A percentile compares a stretch with the other conserved stretches of the same genome.
These are phyloP conservation scores for Zophobas morio DNA, from an alignment of 1,140 invertebrate genomes.

Conservation along the genomic window DNA sequence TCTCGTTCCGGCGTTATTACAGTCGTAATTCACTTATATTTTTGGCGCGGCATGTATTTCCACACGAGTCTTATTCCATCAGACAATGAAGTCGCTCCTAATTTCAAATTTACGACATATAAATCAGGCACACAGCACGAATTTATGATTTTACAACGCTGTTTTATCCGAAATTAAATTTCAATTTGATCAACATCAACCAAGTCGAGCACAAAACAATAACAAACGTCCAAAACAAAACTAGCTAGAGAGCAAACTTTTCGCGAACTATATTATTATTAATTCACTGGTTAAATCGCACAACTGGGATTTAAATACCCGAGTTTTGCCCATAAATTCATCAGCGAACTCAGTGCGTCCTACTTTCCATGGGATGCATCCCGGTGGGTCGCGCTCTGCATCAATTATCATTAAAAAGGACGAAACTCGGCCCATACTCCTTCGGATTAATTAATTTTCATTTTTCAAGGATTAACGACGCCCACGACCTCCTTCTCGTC, in stretches of 20 bases:
- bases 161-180: slow-evolving; percentile 36
- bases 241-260: slow-evolving; percentile 22
- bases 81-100: slow-evolving; percentile 4
- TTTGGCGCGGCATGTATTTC: no score
- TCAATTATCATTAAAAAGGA: slow-evolving; percentile 40
- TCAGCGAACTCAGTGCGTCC: slow-evolving; percentile 15
- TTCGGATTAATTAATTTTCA: slow-evolving; percentile 38
- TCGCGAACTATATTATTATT: slow-evolving; percentile 31
- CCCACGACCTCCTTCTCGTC: not conserved
- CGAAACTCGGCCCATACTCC: slow-evolving; percentile 1
- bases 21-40: no score
- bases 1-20: no score
- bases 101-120: slow-evolving; percentile 23
- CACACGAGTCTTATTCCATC: not conserved
- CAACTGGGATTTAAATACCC: slow-evolving; percentile 35
- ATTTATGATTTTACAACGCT: slow-evolving; percentile 32
- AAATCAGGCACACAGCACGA: slow-evolving; percentile 6
- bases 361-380: slow-evolving; percentile 34
- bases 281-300: slow-evolving; percentile 36
- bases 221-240: slow-evolving; percentile 21
- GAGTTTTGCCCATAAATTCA: slow-evolving; percentile 34
- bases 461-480: slow-evolving; percentile 33
- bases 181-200: slow-evolving; percentile 37
- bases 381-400: slow-evolving; percentile 25
- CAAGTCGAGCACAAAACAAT: slow-evolving; percentile 31